A percentile compares a stretch with the other conserved stretches of the same genome.
Evolutionary conservation across 2,113 vertebrate genomes (phyloP).

Genomic region (Jacana jacana): DNA sequence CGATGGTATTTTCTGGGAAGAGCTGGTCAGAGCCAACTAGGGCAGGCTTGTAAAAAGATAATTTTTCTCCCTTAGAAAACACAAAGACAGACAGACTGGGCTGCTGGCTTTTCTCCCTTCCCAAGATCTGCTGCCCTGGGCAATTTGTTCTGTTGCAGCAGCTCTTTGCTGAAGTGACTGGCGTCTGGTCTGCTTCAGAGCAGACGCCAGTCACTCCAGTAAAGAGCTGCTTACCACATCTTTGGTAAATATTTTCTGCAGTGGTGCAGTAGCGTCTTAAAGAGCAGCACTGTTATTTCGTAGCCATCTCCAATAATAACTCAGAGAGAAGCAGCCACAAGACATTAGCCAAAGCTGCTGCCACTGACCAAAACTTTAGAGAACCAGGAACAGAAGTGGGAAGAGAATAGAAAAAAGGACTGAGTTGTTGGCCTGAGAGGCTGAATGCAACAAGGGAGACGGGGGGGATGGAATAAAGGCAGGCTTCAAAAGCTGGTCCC

Average conservation of each 20-base stretch:
- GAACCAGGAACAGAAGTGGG: constrained; percentile 46
- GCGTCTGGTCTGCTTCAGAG: constrained; percentile 57
- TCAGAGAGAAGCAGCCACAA: constrained; percentile 9
- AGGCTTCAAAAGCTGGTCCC: neutral
- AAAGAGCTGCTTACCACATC: constrained; percentile 55
- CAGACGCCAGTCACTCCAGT: constrained; percentile 61
- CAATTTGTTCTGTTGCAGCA: constrained; percentile 63
- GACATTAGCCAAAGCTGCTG: constrained; percentile 47
- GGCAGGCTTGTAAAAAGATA: constrained; percentile 56
- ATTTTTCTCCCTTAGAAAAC: constrained; percentile 62
- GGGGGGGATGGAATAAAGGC: neutral
- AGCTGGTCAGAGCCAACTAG: constrained; percentile 57
- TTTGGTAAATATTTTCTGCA: constrained; percentile 59
- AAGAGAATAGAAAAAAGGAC: constrained; percentile 45
- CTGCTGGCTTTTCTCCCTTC: constrained; percentile 57
- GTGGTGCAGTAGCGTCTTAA: constrained; percentile 28
- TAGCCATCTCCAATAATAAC: constrained; percentile 57
- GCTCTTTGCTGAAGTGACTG: constrained; percentile 57
- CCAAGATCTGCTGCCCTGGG: constrained; percentile 67
- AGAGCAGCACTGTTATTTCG: constrained; percentile 55
- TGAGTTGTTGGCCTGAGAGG: constrained; percentile 32
- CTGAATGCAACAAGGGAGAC: neutral
- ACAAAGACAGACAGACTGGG: constrained; percentile 61
- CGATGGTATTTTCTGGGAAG: constrained; percentile 62
- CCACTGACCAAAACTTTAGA: constrained; percentile 25